Conservation (phyloP, 2,888 invertebrate species). For the Parapristionchus giblindavisi region DNA sequence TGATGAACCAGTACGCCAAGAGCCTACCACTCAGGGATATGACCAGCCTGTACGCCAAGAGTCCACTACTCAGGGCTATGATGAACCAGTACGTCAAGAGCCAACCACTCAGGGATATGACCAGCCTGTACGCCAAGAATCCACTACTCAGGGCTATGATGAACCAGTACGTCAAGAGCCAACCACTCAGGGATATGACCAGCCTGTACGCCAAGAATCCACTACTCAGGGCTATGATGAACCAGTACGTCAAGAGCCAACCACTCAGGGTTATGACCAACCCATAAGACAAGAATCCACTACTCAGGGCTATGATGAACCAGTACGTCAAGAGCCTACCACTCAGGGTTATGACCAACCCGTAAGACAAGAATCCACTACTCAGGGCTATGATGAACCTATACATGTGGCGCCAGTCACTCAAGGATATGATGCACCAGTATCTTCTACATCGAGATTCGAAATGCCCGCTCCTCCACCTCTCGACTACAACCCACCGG, state of each 20-base stretch:
- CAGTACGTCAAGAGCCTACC: background rate
- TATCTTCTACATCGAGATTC: background rate
- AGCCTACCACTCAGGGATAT: background rate
- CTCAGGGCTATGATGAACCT: background rate
- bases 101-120: background rate
- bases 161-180: background rate
- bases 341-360: background rate
- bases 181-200: constrained; percentile 7
- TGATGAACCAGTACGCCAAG: background rate
- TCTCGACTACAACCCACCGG: no score
- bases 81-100: background rate
- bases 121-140: background rate
- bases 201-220: background rate
- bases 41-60: background rate
- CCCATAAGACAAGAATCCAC: background rate
- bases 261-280: background rate
- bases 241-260: background rate
- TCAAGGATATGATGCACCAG: no score
- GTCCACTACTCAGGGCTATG: background rate
- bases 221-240: background rate
- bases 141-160: constrained; percentile 4
- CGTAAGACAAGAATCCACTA: background rate
- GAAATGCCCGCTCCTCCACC: no score
- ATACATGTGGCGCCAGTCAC: background rate
- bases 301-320: constrained; percentile 17